Conservation (phyloP, 2,113 vertebrate species). For the Eupsittula cactorum region DNA sequence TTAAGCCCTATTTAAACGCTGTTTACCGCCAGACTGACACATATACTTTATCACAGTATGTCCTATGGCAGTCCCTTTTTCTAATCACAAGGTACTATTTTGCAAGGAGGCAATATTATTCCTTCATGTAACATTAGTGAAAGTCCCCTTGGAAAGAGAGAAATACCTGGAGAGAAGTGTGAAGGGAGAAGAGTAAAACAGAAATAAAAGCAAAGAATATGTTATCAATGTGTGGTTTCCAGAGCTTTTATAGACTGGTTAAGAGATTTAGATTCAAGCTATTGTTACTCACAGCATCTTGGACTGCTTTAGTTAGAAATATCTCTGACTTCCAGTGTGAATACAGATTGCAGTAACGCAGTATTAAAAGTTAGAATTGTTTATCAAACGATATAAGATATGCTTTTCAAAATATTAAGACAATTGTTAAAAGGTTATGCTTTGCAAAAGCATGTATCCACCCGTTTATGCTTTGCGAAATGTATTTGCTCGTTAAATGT, state of each 20-base stretch:
- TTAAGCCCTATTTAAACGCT: not conserved
- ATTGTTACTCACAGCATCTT: not conserved
- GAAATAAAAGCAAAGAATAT: not conserved
- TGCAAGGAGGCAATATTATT: not conserved
- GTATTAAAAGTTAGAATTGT: too few relatives aligned
- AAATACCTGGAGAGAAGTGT: not conserved
- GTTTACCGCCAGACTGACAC: not conserved
- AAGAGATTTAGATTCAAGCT: not conserved
- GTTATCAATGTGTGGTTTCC: not conserved
- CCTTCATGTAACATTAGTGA: not conserved
- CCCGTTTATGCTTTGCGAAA: too few relatives aligned
- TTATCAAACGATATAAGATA: too few relatives aligned
- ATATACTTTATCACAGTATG: too few relatives aligned
- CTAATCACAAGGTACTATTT: not conserved
- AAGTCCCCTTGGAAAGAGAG: not conserved
- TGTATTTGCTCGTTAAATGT: too few relatives aligned
- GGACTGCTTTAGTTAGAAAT: not conserved
- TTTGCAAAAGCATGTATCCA: too few relatives aligned
- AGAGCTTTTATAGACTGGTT: not conserved
- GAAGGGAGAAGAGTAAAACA: not conserved
- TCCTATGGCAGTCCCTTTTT: not conserved
- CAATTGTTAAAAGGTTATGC: too few relatives aligned
- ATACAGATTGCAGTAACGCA: not conserved
- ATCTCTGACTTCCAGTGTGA: accelerated
- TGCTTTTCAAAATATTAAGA: too few relatives aligned